Evolutionary conservation across 2,113 vertebrate species (phyloP), one percentile per base, ranked within the genome.

Genomic region (Hucho hucho): DNA sequence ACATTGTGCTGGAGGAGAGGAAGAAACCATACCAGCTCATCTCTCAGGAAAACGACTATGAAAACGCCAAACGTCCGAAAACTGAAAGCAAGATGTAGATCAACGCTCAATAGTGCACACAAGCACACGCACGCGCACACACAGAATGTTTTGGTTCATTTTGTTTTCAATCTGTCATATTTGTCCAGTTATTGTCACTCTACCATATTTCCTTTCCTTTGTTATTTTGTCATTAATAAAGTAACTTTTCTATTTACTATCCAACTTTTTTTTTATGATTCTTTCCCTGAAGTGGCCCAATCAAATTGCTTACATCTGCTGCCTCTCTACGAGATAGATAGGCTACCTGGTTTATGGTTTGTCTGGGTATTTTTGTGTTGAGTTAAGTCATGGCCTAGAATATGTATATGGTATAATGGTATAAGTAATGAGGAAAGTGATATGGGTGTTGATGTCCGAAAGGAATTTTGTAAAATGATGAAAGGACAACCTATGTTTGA

Each of bases 1-100:
- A 98, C 90, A 97, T 96, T 0, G 97, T 98, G 84, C 93, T 98
- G 75, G 97, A 99, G 81, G 97, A 98, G 85, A 94, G 95, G 92
- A 98, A 97, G 94, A 99, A 98, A 81, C 95, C 97, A 0, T 99
- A 98, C 88, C 96, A 98, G 76, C 94, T 96, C 82, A 96, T 99
- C 79, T 93, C 95, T 0, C 96, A 97, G 90, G 95, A 98, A 83
- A 95, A 92, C 7, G 90, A 93, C 63, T 87, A 92, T 5, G 96
- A 98, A 78, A 94, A 94, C 0, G 96, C 97, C 80, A 97, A 95
- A 86, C 91, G 93, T 5, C 64, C 84, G 66, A 95, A 98, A 76
- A 95, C 93, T 6, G 97, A 99, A 91, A 98, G 96, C 68, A 96
- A 96, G 93, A 98, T 99, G 95, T 99, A 96, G 90, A 64, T 63